phyloP scores from a whole-genome alignment of 1,140 invertebrate species.

The Helicorthomorpha holstii region DNA sequence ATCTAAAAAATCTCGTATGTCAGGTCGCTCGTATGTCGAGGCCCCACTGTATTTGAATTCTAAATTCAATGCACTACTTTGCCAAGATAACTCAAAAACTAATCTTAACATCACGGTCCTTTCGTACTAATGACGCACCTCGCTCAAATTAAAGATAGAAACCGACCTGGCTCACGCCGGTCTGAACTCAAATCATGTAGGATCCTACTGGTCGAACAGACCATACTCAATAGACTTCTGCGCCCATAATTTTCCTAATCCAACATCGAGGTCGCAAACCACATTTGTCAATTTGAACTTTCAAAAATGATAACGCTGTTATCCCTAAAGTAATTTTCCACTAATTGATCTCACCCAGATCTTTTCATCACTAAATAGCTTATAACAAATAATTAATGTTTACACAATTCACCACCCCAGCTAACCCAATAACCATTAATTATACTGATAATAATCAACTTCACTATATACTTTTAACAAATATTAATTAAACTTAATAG shows the following conservation, averaged over 20 bases:
- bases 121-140: background rate
- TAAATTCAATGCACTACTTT: background rate
- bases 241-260: background rate
- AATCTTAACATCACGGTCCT: background rate
- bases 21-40: too few species aligned
- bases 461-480: background rate
- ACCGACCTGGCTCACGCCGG: conserved; percentile 53
- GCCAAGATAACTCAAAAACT: background rate
- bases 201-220: conserved; percentile 14
- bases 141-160: conserved; percentile 38
- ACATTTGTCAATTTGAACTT: background rate
- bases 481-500: background rate
- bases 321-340: background rate
- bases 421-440: background rate
- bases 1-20: too few species aligned
- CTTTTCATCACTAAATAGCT: background rate
- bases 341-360: background rate
- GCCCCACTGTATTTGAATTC: background rate
- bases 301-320: background rate
- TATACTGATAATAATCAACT: background rate
- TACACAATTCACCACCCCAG: background rate
- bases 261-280: background rate
- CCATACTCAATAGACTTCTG: background rate
- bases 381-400: background rate
- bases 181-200: conserved; percentile 64